Base-by-base conservation (phyloP, 2,888 invertebrate species). In the Sycophila texana region DNA sequence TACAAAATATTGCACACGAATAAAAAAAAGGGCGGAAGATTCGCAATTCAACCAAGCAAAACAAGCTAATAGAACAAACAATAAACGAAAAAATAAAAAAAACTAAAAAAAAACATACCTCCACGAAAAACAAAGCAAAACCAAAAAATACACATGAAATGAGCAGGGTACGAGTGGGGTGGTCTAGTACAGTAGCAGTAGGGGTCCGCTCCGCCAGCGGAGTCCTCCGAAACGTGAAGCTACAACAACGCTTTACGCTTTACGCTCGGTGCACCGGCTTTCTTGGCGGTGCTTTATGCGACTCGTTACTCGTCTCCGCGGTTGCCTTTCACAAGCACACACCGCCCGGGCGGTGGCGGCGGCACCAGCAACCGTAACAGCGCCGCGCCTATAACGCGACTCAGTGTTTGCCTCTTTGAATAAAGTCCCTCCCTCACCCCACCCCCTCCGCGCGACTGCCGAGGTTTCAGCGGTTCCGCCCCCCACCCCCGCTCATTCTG, bases 231-330 rank as follows among this genome's bases (percentile, higher is more conserved):
- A 67, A 77, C 30, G 63, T 66, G 63, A 74, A 76, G 57, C 70
- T 63, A 66, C 68, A 81, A 82, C 81, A 84, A 84, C 83, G 84
- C 84, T 84, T 84, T 83, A 82, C 82, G 81, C 83, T 84, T 83
- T 81, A 83, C 83, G 83, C 83, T 83, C 39, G 26, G 67, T 68
- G 74, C 68, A 39, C 67, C 14, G 72, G 20, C 79, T 75, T 79
- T 79, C 80, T 73, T 78, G 73, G 61, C 20, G 53, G 74, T 72
- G 72, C 75, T 80, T 73, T 76, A 76, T 80, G 73, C 70, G 72
- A 80, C 80, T 80, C 80, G 76, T 80, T 80, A 80, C 76, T 80
- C 73, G 68, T 73, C 66, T 26, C 63, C 68, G 53, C 60, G 81
- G 81, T 81, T 75, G 75, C 81, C 81, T 79, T 81, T 74, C 82